Conservation (phyloP, 2,113 vertebrate species). For the Passer domesticus region DNA sequence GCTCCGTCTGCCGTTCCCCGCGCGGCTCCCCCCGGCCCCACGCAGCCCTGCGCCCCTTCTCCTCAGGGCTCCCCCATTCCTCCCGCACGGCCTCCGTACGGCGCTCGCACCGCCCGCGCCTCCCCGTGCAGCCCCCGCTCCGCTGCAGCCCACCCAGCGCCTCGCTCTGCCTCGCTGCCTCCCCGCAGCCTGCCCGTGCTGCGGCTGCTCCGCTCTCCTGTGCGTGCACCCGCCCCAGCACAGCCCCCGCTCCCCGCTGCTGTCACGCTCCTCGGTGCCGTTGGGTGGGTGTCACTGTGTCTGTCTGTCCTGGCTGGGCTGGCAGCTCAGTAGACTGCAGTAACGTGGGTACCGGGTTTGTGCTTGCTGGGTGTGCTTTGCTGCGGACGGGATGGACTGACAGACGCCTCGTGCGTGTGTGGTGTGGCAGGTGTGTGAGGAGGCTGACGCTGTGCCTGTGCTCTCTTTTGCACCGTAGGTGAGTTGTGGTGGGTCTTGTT, state of each 20-base stretch:
- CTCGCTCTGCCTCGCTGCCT: background rate
- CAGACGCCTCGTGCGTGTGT: fast-evolving
- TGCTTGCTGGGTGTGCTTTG: background rate
- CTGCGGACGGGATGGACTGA: background rate
- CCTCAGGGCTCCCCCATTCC: background rate
- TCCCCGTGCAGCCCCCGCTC: background rate
- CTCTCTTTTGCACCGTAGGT: background rate
- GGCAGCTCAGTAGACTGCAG: background rate
- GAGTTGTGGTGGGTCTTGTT: background rate
- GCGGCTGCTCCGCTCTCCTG: fast-evolving
- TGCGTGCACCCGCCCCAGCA: background rate
- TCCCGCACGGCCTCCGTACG: background rate
- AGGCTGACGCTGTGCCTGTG: background rate
- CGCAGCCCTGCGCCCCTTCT: background rate
- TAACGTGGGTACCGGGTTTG: background rate
- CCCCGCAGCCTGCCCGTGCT: background rate
- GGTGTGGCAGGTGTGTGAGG: background rate
- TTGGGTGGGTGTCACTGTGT: background rate
- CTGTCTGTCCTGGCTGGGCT: background rate
- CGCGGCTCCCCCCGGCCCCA: no score
- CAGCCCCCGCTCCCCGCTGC: background rate
- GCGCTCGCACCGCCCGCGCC: background rate
- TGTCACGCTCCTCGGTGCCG: background rate
- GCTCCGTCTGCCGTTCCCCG: background rate
- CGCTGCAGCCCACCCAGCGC: background rate